phyloP scores from a whole-genome alignment of 2,113 vertebrate genomes.

The Eidolon helvum region DNA sequence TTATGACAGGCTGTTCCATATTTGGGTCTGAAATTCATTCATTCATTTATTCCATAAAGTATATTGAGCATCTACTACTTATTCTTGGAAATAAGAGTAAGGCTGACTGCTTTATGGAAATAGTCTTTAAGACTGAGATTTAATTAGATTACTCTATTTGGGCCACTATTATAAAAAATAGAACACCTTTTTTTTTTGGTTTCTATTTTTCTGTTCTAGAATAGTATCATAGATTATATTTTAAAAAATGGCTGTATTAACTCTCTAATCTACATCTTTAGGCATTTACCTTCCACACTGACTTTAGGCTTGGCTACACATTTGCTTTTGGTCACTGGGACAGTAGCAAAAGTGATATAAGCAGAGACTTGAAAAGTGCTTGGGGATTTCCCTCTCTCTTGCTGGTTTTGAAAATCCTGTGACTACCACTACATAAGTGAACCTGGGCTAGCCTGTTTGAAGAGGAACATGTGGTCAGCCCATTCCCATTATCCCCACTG shows the following conservation, averaged over 20 bases:
- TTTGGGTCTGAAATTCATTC: constrained; percentile 3
- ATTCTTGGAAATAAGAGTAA: constrained; percentile 19
- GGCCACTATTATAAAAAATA: constrained; percentile 1
- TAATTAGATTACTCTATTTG: not conserved
- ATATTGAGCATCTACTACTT: not conserved
- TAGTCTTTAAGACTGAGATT: constrained; percentile 5
- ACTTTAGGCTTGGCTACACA: not conserved
- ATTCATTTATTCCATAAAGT: constrained; percentile 1
- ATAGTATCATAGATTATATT: not conserved
- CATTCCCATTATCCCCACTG: not conserved
- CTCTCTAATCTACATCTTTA: not conserved
- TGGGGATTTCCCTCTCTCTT: not conserved
- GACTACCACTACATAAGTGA: not conserved
- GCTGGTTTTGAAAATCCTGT: constrained; percentile 11
- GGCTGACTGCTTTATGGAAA: not conserved
- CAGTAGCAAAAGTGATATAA: constrained; percentile 1
- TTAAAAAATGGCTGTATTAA: not conserved
- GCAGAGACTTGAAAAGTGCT: not conserved
- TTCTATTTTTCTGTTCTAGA: constrained; percentile 5
- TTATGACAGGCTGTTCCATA: not conserved
- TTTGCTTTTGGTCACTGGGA: not conserved
- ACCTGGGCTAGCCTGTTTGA: not conserved
- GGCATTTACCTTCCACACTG: not conserved
- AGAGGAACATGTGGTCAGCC: not conserved
- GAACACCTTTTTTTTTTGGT: not conserved